Base-by-base conservation (phyloP, 2,797 vertebrate genomes). In the Rhinichthys osculus region DNA sequence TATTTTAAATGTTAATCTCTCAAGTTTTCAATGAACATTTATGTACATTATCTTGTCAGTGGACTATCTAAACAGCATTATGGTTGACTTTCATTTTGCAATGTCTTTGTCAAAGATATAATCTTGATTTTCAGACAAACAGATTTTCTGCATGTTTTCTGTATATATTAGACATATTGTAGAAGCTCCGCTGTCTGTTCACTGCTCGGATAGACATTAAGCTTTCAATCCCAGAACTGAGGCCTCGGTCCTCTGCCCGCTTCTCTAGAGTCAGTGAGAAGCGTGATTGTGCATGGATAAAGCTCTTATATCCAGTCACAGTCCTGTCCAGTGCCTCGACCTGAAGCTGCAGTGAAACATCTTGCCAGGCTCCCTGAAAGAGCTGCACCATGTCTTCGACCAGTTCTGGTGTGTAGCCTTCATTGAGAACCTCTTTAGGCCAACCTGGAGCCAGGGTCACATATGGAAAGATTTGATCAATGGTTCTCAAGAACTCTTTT, bases 381-480 rank as follows among this genome's bases (percentile, higher is more conserved):
- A 95, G 88, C 16, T 84, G 83, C 19, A 94, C 84, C 94, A 95
- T 95, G 23, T 95, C 92, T 11, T 90, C 86, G 71, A 95, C 82
- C 86, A 95, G 27, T 76, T 81, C 84, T 3, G 90, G 86, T 5
- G 89, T 78, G 69, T 95, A 95, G 47, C 94, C 94, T 14, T 87
- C 73, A 1, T 17, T 79, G 81, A 96, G 90, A 35, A 80, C 88
- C 77, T 93, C 92, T 38, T 76, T 27, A 0, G 95, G 94, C 95
- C 95, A 95, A 59, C 90, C 82, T 0, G 93, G 95, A 17, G 95
- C 96, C 11, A 97, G 40, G 0, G 96, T 96, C 84, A 96, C 92
- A 0, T 93, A 91, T 7, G 96, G 95, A 83, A 96, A 97, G 33
- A 95, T 78, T 17, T 81, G 79, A n/a, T 95, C 87, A 62, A 96